These are phyloP conservation scores for Clarias laeviceps DNA, from an alignment of 2,797 vertebrate genomes.

Conservation along the genomic window DNA sequence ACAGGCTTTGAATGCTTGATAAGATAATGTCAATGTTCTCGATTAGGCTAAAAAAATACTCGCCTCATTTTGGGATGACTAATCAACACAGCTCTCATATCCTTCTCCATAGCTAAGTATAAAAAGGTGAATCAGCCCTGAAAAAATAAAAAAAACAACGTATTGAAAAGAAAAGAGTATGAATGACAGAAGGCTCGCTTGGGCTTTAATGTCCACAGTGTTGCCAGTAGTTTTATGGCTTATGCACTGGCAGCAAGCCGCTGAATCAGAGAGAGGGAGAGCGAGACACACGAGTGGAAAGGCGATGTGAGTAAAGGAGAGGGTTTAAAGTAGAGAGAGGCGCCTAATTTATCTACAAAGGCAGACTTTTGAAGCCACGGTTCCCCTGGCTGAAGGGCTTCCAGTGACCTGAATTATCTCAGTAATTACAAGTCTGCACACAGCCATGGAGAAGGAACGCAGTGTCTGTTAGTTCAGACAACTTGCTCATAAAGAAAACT, in stretches of 20 bases:
- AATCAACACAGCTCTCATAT: conserved; percentile 21
- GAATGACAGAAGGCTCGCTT: conserved; percentile 37
- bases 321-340: neutral
- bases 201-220: conserved; percentile 46
- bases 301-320: neutral
- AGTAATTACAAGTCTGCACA: conserved; percentile 57
- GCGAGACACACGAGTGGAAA: neutral
- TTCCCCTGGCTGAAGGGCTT: conserved; percentile 53
- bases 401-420: conserved; percentile 60
- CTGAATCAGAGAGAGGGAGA: conserved; percentile 28
- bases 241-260: conserved; percentile 30
- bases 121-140: conserved; percentile 1
- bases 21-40: conserved; percentile 19
- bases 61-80: conserved; percentile 15
- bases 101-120: neutral
- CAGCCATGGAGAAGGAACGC: conserved; percentile 20
- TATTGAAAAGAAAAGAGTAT: conserved; percentile 9
- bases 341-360: conserved; percentile 56
- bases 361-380: conserved; percentile 51
- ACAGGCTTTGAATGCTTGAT: neutral
- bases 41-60: conserved; percentile 11
- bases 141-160: neutral
- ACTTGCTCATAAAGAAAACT: conserved; percentile 25
- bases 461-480: conserved; percentile 3
- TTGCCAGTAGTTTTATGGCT: conserved; percentile 40